Conservation (phyloP, 2,888 invertebrate genomes). For the Venustoraphidia nigricollis region DNA sequence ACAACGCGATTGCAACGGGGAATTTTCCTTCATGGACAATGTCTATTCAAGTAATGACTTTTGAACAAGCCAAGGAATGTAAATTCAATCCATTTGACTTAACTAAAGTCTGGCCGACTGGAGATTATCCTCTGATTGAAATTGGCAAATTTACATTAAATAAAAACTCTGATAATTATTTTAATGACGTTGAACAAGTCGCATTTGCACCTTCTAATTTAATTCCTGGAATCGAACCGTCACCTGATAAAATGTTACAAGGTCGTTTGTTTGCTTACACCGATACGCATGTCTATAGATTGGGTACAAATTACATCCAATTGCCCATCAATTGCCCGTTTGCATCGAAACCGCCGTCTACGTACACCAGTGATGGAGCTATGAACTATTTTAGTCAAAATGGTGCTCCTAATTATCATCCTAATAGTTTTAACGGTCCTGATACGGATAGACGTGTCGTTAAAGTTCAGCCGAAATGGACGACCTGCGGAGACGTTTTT, state of each 20-base stretch:
- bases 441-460: conserved; percentile 49
- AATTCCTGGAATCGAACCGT: conserved; percentile 85
- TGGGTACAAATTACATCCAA: conserved; percentile 85
- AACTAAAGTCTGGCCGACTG: conserved; percentile 85
- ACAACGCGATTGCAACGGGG: conserved; percentile 68
- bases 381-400: conserved; percentile 67
- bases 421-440: conserved; percentile 90
- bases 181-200: conserved; percentile 84
- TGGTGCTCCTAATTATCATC: conserved; percentile 88
- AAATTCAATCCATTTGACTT: conserved; percentile 86
- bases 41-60: conserved; percentile 81
- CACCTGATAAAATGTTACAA: conserved; percentile 86
- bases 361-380: conserved; percentile 85
- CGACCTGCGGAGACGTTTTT: conserved; percentile 57
- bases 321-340: conserved; percentile 93
- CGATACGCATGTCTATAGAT: conserved; percentile 81
- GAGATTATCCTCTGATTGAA: conserved; percentile 72
- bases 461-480: conserved; percentile 38
- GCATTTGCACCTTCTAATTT: conserved; percentile 84
- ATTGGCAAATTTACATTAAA: conserved; percentile 78
- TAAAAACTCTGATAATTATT: conserved; percentile 83
- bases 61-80: conserved; percentile 62
- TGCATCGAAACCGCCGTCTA: conserved; percentile 39
- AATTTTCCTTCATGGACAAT: conserved; percentile 65
- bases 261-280: conserved; percentile 78